These are phyloP conservation scores for Heliopora coerulea DNA, from an alignment of 92 coral and sea anemone genomes.

Conservation along the genomic window DNA sequence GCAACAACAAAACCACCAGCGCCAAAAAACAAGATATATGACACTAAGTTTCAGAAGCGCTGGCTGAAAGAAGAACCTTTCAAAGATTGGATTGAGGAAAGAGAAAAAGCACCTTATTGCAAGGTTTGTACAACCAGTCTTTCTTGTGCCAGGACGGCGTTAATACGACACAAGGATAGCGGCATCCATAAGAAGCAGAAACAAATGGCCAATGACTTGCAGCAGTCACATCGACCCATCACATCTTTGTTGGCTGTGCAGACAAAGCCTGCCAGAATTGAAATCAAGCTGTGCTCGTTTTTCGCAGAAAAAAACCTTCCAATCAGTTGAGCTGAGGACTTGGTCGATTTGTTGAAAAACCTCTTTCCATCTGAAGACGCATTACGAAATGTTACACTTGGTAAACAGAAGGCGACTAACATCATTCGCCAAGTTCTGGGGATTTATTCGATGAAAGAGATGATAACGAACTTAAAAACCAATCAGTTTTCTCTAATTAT, in stretches of 20 bases:
- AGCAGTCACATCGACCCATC: conserved; percentile 4
- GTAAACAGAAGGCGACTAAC: conserved; percentile 23
- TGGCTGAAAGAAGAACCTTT: conserved; percentile 10
- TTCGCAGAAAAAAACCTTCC: conserved; percentile 24
- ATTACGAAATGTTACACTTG: not conserved
- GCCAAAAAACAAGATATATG: conserved; percentile 19
- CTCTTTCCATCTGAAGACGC: conserved; percentile 16
- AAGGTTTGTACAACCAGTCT: conserved; percentile 18
- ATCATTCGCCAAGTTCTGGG: conserved; percentile 24
- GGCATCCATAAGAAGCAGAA: conserved; percentile 6
- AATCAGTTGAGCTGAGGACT: conserved; percentile 13
- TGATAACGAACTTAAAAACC: conserved; percentile 18
- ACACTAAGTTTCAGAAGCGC: conserved; percentile 8
- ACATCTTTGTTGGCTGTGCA: conserved; percentile 24
- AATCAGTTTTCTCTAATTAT: conserved; percentile 28
- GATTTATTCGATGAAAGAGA: conserved; percentile 11
- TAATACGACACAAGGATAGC: conserved; percentile 21
- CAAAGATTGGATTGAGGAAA: conserved; percentile 20
- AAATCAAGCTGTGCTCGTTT: conserved; percentile 22
- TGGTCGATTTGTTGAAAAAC: conserved; percentile 17
- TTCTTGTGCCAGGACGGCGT: conserved; percentile 23
- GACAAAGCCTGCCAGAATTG: conserved; percentile 30
- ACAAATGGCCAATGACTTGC: not conserved
- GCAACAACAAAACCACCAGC: not conserved
- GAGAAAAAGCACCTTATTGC: conserved; percentile 24